A percentile compares a stretch with the other conserved stretches of the same genome.
phyloP scores from a whole-genome alignment of 2,113 vertebrate species.

The Semnornis frantzii region DNA sequence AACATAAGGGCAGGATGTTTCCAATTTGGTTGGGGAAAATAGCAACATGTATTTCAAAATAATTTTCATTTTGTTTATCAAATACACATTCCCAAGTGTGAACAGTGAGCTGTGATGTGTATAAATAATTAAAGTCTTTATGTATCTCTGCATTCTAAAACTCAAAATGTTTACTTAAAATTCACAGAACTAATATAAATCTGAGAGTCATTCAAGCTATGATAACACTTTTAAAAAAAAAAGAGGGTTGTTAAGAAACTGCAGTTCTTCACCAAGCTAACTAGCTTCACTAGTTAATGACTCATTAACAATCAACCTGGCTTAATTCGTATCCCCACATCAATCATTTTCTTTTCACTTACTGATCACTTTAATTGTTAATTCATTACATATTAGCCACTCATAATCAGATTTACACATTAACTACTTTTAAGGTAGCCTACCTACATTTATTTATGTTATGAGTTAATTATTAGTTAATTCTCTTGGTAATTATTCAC shows the following conservation, averaged over 20 bases:
- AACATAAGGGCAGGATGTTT: constrained; percentile 49
- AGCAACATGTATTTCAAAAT: constrained; percentile 36
- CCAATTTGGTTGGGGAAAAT: constrained; percentile 37
- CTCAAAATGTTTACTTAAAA: constrained; percentile 19
- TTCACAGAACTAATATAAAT: constrained; percentile 24
- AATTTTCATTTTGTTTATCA: constrained; percentile 2
- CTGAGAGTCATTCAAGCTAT: not conserved
- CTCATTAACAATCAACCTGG: not conserved
- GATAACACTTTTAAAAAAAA: not conserved
- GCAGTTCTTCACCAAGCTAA: not conserved
- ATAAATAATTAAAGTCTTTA: constrained; percentile 34
- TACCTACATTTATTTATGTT: not conserved
- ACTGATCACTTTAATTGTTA: not conserved
- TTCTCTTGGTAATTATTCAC: not conserved
- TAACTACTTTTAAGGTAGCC: not conserved
- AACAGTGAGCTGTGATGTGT: constrained; percentile 27
- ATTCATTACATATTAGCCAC: not conserved
- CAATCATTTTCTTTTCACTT: constrained; percentile 19
- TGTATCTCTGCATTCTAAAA: not conserved
- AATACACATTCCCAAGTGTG: constrained; percentile 19
- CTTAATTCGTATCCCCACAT: not conserved
- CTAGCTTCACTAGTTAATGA: not conserved
- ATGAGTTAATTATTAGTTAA: not conserved
- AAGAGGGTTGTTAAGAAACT: not conserved
- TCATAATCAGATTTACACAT: not conserved